Base-by-base conservation (phyloP, 2,888 invertebrate genomes). In the Campoletis raptor region DNA sequence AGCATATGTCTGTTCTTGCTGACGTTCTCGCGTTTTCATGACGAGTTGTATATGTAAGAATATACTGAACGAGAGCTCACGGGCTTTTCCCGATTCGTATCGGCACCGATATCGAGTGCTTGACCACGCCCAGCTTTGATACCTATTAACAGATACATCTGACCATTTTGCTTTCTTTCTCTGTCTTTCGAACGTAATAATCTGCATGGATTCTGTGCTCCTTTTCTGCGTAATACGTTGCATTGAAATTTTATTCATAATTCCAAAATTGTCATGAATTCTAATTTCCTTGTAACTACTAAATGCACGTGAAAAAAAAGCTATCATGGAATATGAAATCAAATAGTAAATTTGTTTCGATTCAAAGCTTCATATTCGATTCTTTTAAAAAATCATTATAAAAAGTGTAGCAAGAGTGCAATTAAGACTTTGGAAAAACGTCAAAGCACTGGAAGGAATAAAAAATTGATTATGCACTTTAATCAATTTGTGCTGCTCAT, bases 81-180 rank as follows among this genome's bases (percentile, higher is more conserved):
- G 89, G 89, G 90, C 91, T 91, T 91, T 90, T 89, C 90, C 91
- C 88, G 91, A 90, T 91, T 81, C 54, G 48, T 48, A 86, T 86
- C 86, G 86, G 48, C 57, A 80, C 70, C 67, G 72, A 77, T 83
- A 86, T 83, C 74, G 67, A 76, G 30, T 66, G 64, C 77, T 37
- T 72, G 81, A 81, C 86, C 86, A 81, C 86, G 81, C 86, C 86
- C 83, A 77, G 70, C 36, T 24, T 37, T 18, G 30, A 52, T 76
- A 76, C 12, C 70, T 66, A 69, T 54, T 48, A 54, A 24, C 24
- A 48, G 45, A 45, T 24, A 45, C 7, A 30, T n/a, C 30, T n/a
- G 42, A 2, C 57, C 69, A 24, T 64, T 18, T 64, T 18, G 36
- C 69, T 76, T 82, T 85, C 81, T 74, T 48, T 21, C 36, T 30